These are phyloP conservation scores for Apostichopus leukothele DNA, from an alignment of 53 echinoderm and acorn worm species.

Conservation along the genomic window DNA sequence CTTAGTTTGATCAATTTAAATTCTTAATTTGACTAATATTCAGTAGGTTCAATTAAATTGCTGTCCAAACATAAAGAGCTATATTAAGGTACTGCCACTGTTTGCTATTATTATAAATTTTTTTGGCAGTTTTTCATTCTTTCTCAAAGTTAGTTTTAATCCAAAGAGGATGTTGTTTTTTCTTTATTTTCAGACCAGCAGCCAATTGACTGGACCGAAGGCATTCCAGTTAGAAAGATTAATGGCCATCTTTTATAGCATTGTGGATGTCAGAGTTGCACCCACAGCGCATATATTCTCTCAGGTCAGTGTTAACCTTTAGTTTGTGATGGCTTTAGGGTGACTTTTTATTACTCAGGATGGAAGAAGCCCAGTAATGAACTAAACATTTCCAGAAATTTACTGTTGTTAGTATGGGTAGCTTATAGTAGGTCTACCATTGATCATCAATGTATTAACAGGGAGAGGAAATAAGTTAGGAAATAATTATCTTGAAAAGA, in stretches of 20 bases:
- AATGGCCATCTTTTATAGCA: slow-evolving; percentile 98
- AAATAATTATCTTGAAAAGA: no score
- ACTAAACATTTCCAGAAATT: no score
- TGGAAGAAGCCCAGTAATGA: no score
- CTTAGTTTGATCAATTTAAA: no score
- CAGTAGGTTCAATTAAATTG: no score
- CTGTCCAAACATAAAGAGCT: no score
- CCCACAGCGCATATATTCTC: slow-evolving; percentile 91
- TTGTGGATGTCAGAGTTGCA: slow-evolving; percentile 87
- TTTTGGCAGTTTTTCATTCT: not conserved
- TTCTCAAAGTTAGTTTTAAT: not conserved
- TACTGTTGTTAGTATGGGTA: no score
- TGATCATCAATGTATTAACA: no score
- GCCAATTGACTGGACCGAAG: slow-evolving; percentile 84
- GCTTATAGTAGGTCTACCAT: no score
- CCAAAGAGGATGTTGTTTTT: not conserved
- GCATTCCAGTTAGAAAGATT: slow-evolving; percentile 89
- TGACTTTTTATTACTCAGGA: no score
- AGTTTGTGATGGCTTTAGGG: not conserved
- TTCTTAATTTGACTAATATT: no score
- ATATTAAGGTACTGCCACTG: not conserved
- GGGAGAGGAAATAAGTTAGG: no score
- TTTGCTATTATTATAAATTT: not conserved
- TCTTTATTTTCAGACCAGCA: slow-evolving; percentile 72
- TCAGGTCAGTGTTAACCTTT: slow-evolving; percentile 59